phyloP scores from a whole-genome alignment of 1,140 invertebrate species.

The Apis florea region DNA sequence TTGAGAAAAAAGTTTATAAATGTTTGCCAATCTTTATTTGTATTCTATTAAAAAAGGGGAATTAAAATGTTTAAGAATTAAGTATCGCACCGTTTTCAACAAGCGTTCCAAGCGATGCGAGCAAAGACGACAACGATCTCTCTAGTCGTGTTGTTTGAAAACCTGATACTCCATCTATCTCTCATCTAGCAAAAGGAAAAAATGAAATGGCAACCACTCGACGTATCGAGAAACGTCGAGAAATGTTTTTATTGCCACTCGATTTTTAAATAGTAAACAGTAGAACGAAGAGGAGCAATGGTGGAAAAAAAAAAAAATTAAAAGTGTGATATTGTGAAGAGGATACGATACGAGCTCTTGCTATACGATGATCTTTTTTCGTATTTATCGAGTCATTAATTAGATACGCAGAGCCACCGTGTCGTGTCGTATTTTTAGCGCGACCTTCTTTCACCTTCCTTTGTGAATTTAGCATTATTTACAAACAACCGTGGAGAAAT shows the following conservation, averaged over 20 bases:
- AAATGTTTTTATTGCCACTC: neutral
- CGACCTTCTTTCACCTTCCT: constrained; percentile 13
- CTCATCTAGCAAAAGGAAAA: constrained; percentile 1
- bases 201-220: no score
- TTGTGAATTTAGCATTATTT: constrained; percentile 29
- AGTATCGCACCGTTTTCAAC: no score
- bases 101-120: no score
- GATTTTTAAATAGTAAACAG: neutral
- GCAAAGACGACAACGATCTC: no score
- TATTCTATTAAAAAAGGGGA: no score
- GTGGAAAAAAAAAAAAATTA: neutral
- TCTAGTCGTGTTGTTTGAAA: no score
- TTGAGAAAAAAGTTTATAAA: no score
- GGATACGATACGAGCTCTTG: neutral
- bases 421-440: constrained; percentile 20
- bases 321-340: neutral
- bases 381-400: constrained; percentile 5
- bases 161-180: no score
- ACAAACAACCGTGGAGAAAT: constrained; percentile 23
- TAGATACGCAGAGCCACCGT: constrained; percentile 20
- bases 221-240: neutral
- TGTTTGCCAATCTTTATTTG: no score
- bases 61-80: no score
- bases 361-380: neutral
- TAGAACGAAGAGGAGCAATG: neutral